phyloP scores from a whole-genome alignment of 2,113 vertebrate species.

The Zootoca vivipara region DNA sequence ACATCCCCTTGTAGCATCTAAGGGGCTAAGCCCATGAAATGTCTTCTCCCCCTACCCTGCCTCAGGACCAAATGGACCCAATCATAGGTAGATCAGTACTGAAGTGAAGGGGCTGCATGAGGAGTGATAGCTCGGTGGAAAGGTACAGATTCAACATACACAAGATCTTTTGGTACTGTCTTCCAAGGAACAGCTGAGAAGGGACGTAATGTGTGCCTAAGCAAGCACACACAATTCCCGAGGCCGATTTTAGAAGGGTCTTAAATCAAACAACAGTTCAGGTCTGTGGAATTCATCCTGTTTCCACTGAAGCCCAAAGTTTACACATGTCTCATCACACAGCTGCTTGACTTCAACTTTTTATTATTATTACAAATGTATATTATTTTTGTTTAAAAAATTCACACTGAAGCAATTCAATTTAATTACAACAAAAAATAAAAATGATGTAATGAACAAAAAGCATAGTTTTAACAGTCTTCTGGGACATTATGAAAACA shows the following conservation, averaged over 20 bases:
- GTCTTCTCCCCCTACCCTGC: too few relatives aligned
- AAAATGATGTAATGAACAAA: constrained; percentile 91
- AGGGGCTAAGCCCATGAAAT: too few relatives aligned
- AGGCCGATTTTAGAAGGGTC: constrained; percentile 39
- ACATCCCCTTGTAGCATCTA: too few relatives aligned
- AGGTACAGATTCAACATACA: not conserved
- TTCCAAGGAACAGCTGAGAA: not conserved
- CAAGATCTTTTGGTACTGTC: not conserved
- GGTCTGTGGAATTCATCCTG: constrained; percentile 39
- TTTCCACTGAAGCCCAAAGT: constrained; percentile 34
- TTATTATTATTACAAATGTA: constrained; percentile 68
- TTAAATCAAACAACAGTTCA: constrained; percentile 16
- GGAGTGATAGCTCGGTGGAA: not conserved
- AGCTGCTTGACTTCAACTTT: constrained; percentile 60
- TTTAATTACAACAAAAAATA: constrained; percentile 91
- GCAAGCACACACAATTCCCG: not conserved
- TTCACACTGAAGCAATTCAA: constrained; percentile 78
- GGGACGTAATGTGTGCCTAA: not conserved
- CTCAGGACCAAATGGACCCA: not conserved
- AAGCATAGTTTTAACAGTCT: constrained; percentile 89
- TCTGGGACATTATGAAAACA: constrained; percentile 83
- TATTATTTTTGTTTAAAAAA: constrained; percentile 74
- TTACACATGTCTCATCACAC: constrained; percentile 36
- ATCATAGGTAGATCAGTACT: not conserved
- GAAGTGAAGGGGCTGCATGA: not conserved